A percentile compares a stretch with the other conserved stretches of the same genome.
Evolutionary conservation across 2,113 vertebrate genomes (phyloP).

Genomic region (Orcinus orca): DNA sequence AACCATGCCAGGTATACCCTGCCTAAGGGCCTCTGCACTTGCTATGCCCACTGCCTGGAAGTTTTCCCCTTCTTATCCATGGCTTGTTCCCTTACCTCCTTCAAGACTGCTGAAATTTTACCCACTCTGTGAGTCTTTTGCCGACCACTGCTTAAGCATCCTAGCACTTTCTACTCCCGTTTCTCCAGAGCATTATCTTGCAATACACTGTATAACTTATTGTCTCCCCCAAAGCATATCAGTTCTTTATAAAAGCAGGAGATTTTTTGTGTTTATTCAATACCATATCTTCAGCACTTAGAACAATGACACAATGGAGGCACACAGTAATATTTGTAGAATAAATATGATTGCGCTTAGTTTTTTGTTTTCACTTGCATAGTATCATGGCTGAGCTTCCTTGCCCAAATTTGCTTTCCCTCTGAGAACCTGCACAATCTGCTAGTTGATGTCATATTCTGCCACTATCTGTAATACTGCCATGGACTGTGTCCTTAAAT

Average conservation of each 20-base stretch:
- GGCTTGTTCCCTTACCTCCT: background rate
- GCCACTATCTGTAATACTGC: background rate
- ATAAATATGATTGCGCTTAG: background rate
- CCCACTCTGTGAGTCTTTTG: background rate
- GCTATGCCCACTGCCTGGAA: background rate
- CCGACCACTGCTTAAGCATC: background rate
- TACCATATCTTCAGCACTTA: background rate
- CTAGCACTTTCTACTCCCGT: background rate
- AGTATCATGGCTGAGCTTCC: background rate
- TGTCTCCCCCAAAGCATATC: background rate
- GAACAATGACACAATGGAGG: background rate
- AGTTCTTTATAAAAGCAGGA: background rate
- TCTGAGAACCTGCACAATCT: background rate
- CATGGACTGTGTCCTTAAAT: background rate
- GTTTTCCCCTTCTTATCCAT: background rate
- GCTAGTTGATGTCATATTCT: background rate
- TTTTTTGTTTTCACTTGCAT: too few species aligned
- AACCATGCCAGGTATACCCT: background rate
- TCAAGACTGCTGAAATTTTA: background rate
- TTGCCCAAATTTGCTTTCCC: constrained; percentile 11
- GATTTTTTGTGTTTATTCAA: background rate
- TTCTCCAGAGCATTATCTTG: background rate
- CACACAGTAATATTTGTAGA: background rate
- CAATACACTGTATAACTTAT: background rate
- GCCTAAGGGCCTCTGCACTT: background rate